These are phyloP conservation scores for Protonemura montana DNA, from an alignment of 2,888 invertebrate species.

Conservation along the genomic window DNA sequence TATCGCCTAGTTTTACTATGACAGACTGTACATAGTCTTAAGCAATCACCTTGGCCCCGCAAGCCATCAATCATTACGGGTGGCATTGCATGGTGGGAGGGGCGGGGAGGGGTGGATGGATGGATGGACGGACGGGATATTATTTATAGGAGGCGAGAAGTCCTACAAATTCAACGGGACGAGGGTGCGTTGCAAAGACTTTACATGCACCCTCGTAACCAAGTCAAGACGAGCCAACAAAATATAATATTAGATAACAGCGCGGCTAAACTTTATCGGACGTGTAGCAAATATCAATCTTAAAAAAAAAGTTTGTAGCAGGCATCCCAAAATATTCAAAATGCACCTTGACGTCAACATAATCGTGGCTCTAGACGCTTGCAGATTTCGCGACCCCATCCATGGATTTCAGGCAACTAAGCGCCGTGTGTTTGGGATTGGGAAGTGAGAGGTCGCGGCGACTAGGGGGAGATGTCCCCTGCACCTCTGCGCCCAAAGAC, in stretches of 20 bases:
- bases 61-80: background rate
- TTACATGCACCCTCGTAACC: background rate
- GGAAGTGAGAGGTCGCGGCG: background rate
- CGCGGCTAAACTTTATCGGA: background rate
- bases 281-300: background rate
- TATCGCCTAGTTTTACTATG: conserved; percentile 7
- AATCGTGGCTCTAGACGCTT: background rate
- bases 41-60: background rate
- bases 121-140: background rate
- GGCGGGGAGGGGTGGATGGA: background rate
- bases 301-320: background rate
- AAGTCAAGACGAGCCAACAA: background rate
- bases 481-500: no score
- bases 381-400: background rate
- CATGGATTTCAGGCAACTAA: background rate
- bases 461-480: background rate
- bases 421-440: background rate
- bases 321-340: background rate
- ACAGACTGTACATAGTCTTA: conserved; percentile 7
- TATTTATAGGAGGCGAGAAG: conserved; percentile 7
- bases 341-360: background rate
- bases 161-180: conserved; percentile 1
- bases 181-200: background rate
- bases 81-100: background rate
- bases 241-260: background rate